These are phyloP conservation scores for Illadopsis cleaveri DNA, from an alignment of 2,113 vertebrate genomes.

Conservation along the genomic window DNA sequence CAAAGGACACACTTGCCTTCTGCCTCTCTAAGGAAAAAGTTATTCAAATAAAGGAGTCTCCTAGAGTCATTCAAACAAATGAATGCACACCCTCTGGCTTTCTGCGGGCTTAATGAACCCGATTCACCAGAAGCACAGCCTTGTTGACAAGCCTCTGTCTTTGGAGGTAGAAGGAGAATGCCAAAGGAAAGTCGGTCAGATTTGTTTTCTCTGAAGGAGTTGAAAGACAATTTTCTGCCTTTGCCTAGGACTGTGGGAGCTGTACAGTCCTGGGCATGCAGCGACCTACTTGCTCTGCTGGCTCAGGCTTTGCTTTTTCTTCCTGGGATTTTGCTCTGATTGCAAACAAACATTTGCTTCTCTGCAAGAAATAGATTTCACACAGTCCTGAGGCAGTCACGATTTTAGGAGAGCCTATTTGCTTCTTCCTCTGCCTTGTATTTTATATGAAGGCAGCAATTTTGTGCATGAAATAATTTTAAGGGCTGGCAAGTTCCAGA, in stretches of 20 bases:
- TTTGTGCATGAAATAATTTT: neutral
- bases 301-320: neutral
- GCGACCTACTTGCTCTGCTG: neutral
- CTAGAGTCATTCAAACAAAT: slow-evolving; percentile 62
- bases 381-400: neutral
- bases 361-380: neutral
- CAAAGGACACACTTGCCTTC: slow-evolving; percentile 64
- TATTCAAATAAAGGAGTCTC: slow-evolving; percentile 60
- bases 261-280: neutral
- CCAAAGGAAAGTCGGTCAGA: neutral
- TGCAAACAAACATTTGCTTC: slow-evolving; percentile 10
- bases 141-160: slow-evolving; percentile 17
- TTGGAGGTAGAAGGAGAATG: neutral
- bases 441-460: neutral
- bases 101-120: slow-evolving; percentile 53
- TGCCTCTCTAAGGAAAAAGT: slow-evolving; percentile 58
- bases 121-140: slow-evolving; percentile 22
- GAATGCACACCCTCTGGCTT: slow-evolving; percentile 64
- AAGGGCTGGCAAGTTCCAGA: neutral
- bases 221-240: neutral
- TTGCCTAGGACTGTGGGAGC: neutral
- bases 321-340: neutral
- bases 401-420: neutral
- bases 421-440: neutral
- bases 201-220: neutral